A percentile compares a stretch with the other conserved stretches of the same genome.
phyloP scores from a whole-genome alignment of 2,888 invertebrate species.

The Dasysyrphus tricinctus region DNA sequence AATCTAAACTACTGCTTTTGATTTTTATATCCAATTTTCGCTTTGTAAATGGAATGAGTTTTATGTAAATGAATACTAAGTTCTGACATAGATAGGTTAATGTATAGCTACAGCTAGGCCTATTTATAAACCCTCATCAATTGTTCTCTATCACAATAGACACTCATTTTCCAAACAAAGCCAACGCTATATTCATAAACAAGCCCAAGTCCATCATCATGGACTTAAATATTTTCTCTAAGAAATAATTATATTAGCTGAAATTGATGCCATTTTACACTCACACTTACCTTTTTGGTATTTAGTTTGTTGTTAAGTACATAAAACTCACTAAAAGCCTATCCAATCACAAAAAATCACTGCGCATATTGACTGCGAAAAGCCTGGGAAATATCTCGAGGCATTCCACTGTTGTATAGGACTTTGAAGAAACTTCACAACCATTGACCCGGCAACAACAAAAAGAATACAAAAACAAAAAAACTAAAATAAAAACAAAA shows the following conservation, averaged over 20 bases:
- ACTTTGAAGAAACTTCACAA: not conserved
- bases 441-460: not conserved
- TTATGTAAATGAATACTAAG: too few relatives aligned
- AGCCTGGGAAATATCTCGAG: not conserved
- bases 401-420: not conserved
- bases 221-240: slow-evolving; percentile 7
- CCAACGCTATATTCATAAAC: too few relatives aligned
- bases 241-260: not conserved
- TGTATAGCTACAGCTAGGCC: too few relatives aligned
- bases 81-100: too few relatives aligned
- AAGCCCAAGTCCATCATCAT: too few relatives aligned
- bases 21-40: too few relatives aligned
- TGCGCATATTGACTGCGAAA: slow-evolving; percentile 41
- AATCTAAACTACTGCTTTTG: too few relatives aligned
- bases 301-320: slow-evolving; percentile 15
- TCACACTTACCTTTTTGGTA: slow-evolving; percentile 15
- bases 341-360: slow-evolving; percentile 35
- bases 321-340: slow-evolving; percentile 17
- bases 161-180: too few relatives aligned
- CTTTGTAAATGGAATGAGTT: too few relatives aligned
- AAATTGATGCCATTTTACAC: not conserved
- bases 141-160: too few relatives aligned
- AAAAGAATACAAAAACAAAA: not conserved
- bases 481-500: not conserved
- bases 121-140: too few relatives aligned